Base-by-base conservation (phyloP, 2,113 vertebrate genomes). In the Varanus salvator region DNA sequence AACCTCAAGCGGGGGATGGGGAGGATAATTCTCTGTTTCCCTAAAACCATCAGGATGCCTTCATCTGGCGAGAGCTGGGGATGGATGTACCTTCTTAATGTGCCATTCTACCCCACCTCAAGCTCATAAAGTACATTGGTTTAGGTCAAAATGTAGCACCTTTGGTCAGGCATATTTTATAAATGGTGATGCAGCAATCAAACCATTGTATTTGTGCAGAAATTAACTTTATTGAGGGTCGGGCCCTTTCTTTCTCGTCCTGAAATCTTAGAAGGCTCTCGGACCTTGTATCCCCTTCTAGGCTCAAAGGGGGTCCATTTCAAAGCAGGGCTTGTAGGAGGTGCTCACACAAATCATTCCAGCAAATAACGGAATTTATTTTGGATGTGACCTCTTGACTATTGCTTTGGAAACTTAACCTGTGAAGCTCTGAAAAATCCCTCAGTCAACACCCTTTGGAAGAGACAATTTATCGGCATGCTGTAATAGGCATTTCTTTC, bases 231-330 rank as follows among this genome's bases (percentile, higher is more conserved):
- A 90, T 89, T 93, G 87, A 77, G 87, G 92, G 82, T 93, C 93
- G 81, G 1, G 31, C 44, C 82, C 91, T 93, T 94, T 93, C 89
- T 93, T 93, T 91, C 80, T 94, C 72, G 64, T 92, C 52, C 87
- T 95, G 94, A 94, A 94, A 94, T 84, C 48, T 87, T 89, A 91
- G 92, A 93, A 91, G 90, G 84, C 57, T 81, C 54, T 31, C 64
- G 64, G 76, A 54, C 87, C 94, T 89, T 87, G 29, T 72, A 77
- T 94, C 72, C 31, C 69, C 91, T 81, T 87, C 23, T 66, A 94
- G 88, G 88, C 90, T 87, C 84, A 14, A 77, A 88, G n/a, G 90
- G 68, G 11, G 84, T 93, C 90, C 85, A 90, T 94, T 95, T 94
- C 94, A 95, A 92, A 95, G 94, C 64, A 76, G 69, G 72, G 87